Base-by-base conservation (phyloP, 2,113 vertebrate species). In the Grallaria varia region DNA sequence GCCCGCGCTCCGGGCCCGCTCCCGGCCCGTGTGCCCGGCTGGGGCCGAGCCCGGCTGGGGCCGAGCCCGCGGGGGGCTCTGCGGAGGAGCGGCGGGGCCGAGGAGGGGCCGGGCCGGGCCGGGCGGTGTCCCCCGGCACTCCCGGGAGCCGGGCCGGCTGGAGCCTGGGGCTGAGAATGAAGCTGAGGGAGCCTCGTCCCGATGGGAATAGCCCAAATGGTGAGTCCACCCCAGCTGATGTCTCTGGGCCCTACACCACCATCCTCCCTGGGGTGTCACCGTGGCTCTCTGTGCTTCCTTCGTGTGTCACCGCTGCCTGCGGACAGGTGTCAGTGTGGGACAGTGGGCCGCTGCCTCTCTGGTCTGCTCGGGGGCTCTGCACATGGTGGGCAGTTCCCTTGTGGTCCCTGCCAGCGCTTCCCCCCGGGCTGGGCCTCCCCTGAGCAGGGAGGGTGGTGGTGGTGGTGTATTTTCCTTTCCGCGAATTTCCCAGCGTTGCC, bases 251-350 rank as follows among this genome's bases (percentile, higher is more conserved):
- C 30, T 72, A 20, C 37, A 33, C 7, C 15, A 72, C 21, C 20
- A n/a, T 11, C 2, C 12, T 3, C 15, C 12, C 14, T 14, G 8
- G 31, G 7, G 4, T 21, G 16, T 50, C 8, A 14, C 18, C 1
- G 4, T 11, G 53, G 35, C 30, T 47, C 13, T 28, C 58, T 67
- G 7, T 3, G 4, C 12, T 63, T 84, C 44, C 40, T 42, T 73
- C 24, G 17, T 0, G 0, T 44, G 25, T 73, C 15, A 23, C 33
- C 31, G 31, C 4, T 3, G 8, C 10, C 39, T 37, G n/a, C 21
- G 25, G 39, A 14, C 20, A 67, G 30, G 27, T 47, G 8, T 35
- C 37, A 14, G 11, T 33, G 31, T 35, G 27, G 24, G 18, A 5
- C 19, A 44, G 14, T 2, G 18, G 8, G 53, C 12, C 4, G 2